Percentiles rank a stretch among this genome's conserved stretches.
Conservation (phyloP, 2,888 invertebrate genomes). For the Apoda limacodes region DNA sequence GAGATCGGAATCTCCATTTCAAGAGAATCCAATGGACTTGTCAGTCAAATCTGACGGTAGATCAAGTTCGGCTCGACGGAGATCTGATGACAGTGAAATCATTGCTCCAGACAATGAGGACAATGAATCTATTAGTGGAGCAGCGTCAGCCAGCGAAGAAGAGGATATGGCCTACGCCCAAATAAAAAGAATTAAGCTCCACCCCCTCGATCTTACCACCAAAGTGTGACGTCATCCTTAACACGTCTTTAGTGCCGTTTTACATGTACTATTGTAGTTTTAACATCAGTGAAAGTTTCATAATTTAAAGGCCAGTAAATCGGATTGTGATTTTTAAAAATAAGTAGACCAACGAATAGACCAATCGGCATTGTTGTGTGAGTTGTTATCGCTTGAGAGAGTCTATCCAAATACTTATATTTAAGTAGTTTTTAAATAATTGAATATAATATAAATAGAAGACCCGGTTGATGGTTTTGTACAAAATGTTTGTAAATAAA, state of each 20-base stretch:
- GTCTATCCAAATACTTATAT: constrained; percentile 68
- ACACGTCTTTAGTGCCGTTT: constrained; percentile 29
- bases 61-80: constrained; percentile 57
- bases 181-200: constrained; percentile 69
- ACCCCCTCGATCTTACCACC: constrained; percentile 76
- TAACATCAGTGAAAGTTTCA: constrained; percentile 42
- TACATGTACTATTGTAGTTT: constrained; percentile 21
- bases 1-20: constrained; percentile 68
- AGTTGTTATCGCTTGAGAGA: constrained; percentile 64
- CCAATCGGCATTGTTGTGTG: constrained; percentile 41
- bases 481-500: constrained; percentile 49
- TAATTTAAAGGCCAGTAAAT: constrained; percentile 52
- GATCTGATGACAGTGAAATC: constrained; percentile 64
- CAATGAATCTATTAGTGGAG: constrained; percentile 52
- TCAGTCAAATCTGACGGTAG: constrained; percentile 79
- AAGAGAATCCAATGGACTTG: constrained; percentile 85
- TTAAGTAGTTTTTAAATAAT: constrained; percentile 49
- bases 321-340: constrained; percentile 60
- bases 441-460: constrained; percentile 44
- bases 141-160: constrained; percentile 56
- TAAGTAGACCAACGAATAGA: constrained; percentile 37
- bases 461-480: constrained; percentile 54
- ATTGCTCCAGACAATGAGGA: constrained; percentile 54
- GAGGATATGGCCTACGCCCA: constrained; percentile 68
- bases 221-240: constrained; percentile 68